phyloP scores from a whole-genome alignment of 2,888 invertebrate genomes.

The Ferdinandea cuprea region DNA sequence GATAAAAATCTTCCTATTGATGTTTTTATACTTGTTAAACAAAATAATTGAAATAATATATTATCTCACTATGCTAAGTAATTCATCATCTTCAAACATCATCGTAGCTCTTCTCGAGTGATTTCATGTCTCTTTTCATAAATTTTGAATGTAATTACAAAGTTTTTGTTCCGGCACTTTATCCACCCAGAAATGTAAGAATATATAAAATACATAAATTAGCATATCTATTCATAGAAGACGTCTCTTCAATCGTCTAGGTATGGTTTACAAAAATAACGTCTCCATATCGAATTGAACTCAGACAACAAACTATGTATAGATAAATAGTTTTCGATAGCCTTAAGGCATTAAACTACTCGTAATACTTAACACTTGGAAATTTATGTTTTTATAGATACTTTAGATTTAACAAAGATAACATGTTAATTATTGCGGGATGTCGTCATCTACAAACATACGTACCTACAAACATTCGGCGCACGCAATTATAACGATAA shows the following conservation, averaged over 20 bases:
- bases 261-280: background rate
- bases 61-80: slow-evolving; percentile 9
- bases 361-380: background rate
- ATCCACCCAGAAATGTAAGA: background rate
- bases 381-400: background rate
- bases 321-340: slow-evolving; percentile 12
- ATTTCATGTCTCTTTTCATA: slow-evolving; percentile 19
- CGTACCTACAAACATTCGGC: background rate
- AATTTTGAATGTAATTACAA: slow-evolving; percentile 4
- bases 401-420: background rate
- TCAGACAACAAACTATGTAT: background rate
- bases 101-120: slow-evolving; percentile 9
- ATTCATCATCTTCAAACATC: slow-evolving; percentile 25
- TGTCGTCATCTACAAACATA: background rate
- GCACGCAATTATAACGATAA: background rate
- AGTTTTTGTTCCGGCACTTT: slow-evolving; percentile 11
- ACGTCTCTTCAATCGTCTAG: background rate
- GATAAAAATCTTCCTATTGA: too few relatives aligned
- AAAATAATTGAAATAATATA: too few relatives aligned
- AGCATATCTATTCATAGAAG: slow-evolving; percentile 7
- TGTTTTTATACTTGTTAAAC: too few relatives aligned
- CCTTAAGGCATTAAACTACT: slow-evolving; percentile 15
- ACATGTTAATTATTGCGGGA: background rate
- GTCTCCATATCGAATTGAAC: background rate
- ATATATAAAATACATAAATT: background rate